Base-by-base conservation (phyloP, 1,140 invertebrate species). In the Thrips palmi region DNA sequence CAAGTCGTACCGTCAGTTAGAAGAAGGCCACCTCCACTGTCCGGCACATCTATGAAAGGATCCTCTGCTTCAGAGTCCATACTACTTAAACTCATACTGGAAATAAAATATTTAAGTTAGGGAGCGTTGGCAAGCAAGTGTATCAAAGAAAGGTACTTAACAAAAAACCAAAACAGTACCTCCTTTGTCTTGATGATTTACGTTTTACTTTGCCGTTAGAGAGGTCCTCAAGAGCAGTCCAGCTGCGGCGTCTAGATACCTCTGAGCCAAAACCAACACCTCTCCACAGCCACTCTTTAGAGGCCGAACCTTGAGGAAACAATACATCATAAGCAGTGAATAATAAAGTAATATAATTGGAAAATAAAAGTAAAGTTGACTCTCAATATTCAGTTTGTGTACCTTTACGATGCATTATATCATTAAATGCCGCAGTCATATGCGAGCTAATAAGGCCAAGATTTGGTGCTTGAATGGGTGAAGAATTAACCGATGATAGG, bases 161-260 rank as follows among this genome's bases (percentile, higher is more conserved):
- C 6, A 39, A 40, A 34, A 37, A 36, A 40, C 18, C n/a, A 35
- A 22, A n/a, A 19, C 12, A 11, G 33, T 57, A 65, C 68, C 64
- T 70, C 35, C 68, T 56, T 43, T 68, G 65, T 17, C 67, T 48
- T 15, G 56, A 34, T 50, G 55, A 45, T 62, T 68, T 56, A 45
- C 60, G 37, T 51, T 54, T 55, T 40, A 56, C 56, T 42, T 54
- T 54, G 14, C 56, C 53, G 43, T 55, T 53, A 25, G 62, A 55
- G 3, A 56, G 55, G 29, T 64, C 63, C 48, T 84, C 80, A 24
- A 83, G 60, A 14, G 77, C 78, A 6, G 80, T 80, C 80, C 81
- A 85, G 37, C 80, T 84, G 50, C 78, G 70, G 45, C 80, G 60
- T 14, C 80, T 59, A 61, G 70, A 46, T 58, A 68, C 47, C 52